Evolutionary conservation across 2,888 invertebrate genomes (phyloP).

Genomic region (Cosmorhoe ocellata): DNA sequence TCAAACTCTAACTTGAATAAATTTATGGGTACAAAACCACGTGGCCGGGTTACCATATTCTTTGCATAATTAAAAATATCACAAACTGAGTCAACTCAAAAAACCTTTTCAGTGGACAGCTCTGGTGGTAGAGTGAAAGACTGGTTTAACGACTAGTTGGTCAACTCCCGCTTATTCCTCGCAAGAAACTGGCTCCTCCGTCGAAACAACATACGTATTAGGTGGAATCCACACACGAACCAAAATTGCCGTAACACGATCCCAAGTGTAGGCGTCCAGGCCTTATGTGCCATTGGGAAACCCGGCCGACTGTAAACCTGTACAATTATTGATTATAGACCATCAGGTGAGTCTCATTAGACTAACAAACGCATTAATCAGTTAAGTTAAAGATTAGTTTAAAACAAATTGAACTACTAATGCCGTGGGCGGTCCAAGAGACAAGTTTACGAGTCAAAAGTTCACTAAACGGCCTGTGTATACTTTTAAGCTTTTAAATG

Average conservation of each 20-base stretch:
- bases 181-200: too few relatives aligned
- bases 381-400: constrained; percentile 64
- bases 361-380: constrained; percentile 70
- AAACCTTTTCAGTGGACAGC: too few relatives aligned
- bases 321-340: constrained; percentile 65
- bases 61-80: not conserved
- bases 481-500: constrained; percentile 32
- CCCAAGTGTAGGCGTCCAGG: constrained; percentile 48
- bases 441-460: constrained; percentile 60
- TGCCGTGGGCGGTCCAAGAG: constrained; percentile 57
- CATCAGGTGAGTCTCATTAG: constrained; percentile 67
- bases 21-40: not conserved
- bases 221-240: constrained; percentile 29
- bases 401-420: constrained; percentile 69
- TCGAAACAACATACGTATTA: too few relatives aligned
- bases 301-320: constrained; percentile 14
- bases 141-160: too few relatives aligned
- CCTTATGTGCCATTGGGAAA: constrained; percentile 26
- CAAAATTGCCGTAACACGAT: constrained; percentile 38
- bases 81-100: too few relatives aligned
- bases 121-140: too few relatives aligned
- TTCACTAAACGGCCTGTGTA: constrained; percentile 44
- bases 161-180: too few relatives aligned
- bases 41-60: not conserved
- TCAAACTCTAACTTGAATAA: constrained; percentile 2